Percentiles rank a stretch among this genome's conserved stretches.
Conservation (phyloP, 2,797 vertebrate species). For the Dipus sagitta region DNA sequence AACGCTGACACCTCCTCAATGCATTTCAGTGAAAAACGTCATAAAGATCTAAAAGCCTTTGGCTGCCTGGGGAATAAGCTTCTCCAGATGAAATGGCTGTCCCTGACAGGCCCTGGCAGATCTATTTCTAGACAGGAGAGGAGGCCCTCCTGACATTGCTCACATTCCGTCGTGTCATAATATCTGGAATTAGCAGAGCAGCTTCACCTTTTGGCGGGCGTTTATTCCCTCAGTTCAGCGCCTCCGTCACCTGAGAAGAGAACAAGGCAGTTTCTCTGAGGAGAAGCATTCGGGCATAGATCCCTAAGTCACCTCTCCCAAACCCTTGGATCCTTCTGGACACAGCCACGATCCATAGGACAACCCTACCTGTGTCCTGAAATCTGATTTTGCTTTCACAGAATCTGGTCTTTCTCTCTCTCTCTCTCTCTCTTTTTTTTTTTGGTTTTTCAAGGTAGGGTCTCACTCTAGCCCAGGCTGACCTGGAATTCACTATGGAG, state of each 20-base stretch:
- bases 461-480: no score
- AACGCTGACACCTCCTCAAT: conserved; percentile 15
- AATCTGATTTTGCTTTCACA: background rate
- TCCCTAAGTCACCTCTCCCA: background rate
- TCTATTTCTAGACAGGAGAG: background rate
- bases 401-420: background rate
- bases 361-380: background rate
- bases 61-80: conserved; percentile 4
- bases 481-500: no score
- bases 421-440: no score
- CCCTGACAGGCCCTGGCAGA: conserved; percentile 8
- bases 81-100: conserved; percentile 5
- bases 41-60: conserved; percentile 60
- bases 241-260: background rate
- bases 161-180: background rate
- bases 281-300: background rate
- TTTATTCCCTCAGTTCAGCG: background rate
- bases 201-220: background rate
- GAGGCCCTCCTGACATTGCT: background rate
- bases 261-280: background rate
- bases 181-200: background rate
- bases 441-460: no score
- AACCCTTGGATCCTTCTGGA: background rate
- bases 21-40: conserved; percentile 42
- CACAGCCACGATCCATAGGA: background rate